These are phyloP conservation scores for Charanyca ferruginea DNA, from an alignment of 2,888 invertebrate species.

Conservation along the genomic window DNA sequence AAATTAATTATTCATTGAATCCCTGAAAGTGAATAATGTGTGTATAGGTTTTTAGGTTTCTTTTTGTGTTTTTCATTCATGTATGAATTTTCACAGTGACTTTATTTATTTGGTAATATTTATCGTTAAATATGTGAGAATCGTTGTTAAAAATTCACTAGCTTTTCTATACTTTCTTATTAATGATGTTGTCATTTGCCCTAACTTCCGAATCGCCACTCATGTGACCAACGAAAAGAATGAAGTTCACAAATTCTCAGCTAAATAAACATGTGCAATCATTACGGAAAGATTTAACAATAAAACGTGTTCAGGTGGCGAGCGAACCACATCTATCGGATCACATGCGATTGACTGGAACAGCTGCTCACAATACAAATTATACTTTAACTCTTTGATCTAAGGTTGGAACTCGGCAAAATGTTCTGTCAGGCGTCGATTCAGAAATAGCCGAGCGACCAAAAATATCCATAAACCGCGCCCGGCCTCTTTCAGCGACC, in stretches of 20 bases:
- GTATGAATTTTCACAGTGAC: not conserved
- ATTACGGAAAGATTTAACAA: constrained; percentile 43
- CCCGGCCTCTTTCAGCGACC: constrained; percentile 59
- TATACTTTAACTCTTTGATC: constrained; percentile 29
- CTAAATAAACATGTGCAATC: not conserved
- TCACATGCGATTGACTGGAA: constrained; percentile 44
- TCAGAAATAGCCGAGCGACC: constrained; percentile 64
- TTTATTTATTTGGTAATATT: constrained; percentile 3
- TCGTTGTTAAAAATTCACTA: not conserved
- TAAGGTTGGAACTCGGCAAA: constrained; percentile 46
- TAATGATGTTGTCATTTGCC: not conserved
- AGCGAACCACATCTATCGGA: constrained; percentile 50
- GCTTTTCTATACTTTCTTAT: not conserved
- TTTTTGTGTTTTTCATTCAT: not conserved
- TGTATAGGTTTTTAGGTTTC: not conserved
- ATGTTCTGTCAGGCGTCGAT: constrained; percentile 15
- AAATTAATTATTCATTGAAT: constrained; percentile 14
- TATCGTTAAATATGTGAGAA: constrained; percentile 1
- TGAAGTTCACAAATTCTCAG: not conserved
- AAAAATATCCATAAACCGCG: constrained; percentile 62
- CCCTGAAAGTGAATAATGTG: constrained; percentile 10
- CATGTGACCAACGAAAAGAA: not conserved
- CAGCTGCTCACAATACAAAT: constrained; percentile 31
- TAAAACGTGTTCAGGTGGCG: constrained; percentile 38
- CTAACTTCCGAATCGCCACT: not conserved